These are phyloP conservation scores for Girardinichthys multiradiatus DNA, from an alignment of 2,113 vertebrate species.

Conservation along the genomic window DNA sequence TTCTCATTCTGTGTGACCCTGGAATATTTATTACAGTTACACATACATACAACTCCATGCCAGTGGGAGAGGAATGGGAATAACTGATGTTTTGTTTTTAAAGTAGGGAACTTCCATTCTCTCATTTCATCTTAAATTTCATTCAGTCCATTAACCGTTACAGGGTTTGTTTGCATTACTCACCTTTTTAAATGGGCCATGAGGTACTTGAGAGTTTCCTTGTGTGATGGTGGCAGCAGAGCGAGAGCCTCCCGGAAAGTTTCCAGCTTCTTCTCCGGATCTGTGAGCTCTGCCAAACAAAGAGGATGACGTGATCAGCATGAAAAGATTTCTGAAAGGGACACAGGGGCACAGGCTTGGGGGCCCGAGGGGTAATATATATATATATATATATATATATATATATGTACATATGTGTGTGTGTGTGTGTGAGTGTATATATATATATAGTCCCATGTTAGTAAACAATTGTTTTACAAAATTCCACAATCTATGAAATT, in stretches of 20 bases:
- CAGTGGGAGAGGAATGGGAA: neutral
- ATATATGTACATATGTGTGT: too few relatives aligned
- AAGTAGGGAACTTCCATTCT: neutral
- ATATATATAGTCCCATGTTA: too few relatives aligned
- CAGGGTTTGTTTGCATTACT: slow-evolving; percentile 14
- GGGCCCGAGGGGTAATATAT: slow-evolving; percentile 5
- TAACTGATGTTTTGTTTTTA: neutral
- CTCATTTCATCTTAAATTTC: neutral
- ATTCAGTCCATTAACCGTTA: neutral
- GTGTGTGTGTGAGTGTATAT: too few relatives aligned
- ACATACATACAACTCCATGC: neutral
- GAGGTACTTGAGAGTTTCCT: slow-evolving; percentile 94
- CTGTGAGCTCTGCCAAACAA: slow-evolving; percentile 85
- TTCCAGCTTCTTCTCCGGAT: slow-evolving; percentile 92
- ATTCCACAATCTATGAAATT: too few relatives aligned
- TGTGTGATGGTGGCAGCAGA: slow-evolving; percentile 93
- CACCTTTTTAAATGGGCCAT: slow-evolving; percentile 98
- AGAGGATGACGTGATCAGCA: slow-evolving; percentile 20
- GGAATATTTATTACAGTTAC: slow-evolving; percentile 22
- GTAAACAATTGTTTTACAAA: too few relatives aligned
- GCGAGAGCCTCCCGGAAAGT: slow-evolving; percentile 91
- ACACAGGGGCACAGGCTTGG: neutral
- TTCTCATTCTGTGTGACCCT: slow-evolving; percentile 96
- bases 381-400: too few relatives aligned
- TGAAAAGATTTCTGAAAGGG: slow-evolving; percentile 18